Evolutionary conservation across 2,888 invertebrate species (phyloP).

Genomic region (Ormyrus thymus): DNA sequence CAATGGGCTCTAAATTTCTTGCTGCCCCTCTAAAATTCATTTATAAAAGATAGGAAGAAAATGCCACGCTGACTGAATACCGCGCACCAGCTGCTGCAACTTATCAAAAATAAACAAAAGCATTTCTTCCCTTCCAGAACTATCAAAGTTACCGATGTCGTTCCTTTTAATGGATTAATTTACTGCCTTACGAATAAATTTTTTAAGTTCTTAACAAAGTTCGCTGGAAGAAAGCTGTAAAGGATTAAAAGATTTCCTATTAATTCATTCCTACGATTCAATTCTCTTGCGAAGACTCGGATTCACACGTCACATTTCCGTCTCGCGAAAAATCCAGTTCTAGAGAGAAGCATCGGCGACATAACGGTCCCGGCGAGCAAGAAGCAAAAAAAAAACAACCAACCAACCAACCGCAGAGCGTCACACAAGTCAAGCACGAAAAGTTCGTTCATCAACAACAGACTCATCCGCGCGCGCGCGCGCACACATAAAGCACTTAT

Average conservation of each 20-base stretch:
- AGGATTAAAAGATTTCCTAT: too few relatives aligned
- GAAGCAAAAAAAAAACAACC: too few relatives aligned
- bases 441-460: neutral
- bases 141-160: too few relatives aligned
- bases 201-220: too few relatives aligned
- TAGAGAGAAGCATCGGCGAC: neutral
- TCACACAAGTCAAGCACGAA: neutral
- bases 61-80: neutral
- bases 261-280: neutral
- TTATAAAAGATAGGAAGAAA: neutral
- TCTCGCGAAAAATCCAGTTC: neutral
- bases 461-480: too few relatives aligned
- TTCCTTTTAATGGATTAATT: too few relatives aligned
- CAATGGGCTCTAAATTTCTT: conserved; percentile 24
- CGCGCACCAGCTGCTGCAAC: neutral
- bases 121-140: too few relatives aligned
- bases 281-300: too few relatives aligned
- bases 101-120: too few relatives aligned
- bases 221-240: too few relatives aligned
- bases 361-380: neutral
- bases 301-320: neutral
- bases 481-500: too few relatives aligned
- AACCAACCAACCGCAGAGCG: neutral
- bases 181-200: too few relatives aligned
- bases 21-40: neutral